A percentile compares a stretch with the other conserved stretches of the same genome.
phyloP scores from a whole-genome alignment of 2,888 invertebrate genomes.

The Nephrotoma appendiculata region DNA sequence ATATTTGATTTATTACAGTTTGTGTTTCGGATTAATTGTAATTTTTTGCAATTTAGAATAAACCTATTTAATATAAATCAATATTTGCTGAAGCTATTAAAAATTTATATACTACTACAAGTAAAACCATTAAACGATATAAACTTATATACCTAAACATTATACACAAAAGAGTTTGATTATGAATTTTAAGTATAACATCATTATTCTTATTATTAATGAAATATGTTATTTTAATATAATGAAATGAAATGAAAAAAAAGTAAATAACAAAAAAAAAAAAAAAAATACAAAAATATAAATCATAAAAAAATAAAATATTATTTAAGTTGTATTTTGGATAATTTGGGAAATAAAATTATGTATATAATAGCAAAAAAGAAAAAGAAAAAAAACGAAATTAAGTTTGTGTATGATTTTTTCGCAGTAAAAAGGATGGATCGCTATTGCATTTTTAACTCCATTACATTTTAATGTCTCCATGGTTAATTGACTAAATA shows the following conservation, averaged over 20 bases:
- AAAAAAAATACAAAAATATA: slow-evolving; percentile 1
- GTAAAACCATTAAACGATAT: not conserved
- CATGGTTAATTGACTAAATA: no score
- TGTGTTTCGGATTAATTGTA: not conserved
- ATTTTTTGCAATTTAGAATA: not conserved
- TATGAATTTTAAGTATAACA: not conserved
- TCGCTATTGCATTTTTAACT: no score
- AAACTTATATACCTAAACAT: not conserved
- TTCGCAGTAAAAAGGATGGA: no score
- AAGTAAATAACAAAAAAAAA: not conserved
- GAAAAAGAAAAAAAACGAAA: not conserved
- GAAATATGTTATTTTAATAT: not conserved
- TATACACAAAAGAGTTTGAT: not conserved
- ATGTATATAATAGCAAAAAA: slow-evolving; percentile 3
- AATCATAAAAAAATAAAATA: not conserved
- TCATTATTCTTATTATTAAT: not conserved
- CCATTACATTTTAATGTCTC: no score
- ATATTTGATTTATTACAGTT: not conserved
- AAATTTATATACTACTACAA: not conserved
- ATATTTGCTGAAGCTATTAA: not conserved
- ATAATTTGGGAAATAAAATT: slow-evolving; percentile 5
- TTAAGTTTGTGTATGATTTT: no score
- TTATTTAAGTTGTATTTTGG: slow-evolving; percentile 4
- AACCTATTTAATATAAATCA: not conserved
- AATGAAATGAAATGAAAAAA: not conserved